Conservation (phyloP, 2,797 vertebrate genomes). For the Cyprinodon diabolis region DNA sequence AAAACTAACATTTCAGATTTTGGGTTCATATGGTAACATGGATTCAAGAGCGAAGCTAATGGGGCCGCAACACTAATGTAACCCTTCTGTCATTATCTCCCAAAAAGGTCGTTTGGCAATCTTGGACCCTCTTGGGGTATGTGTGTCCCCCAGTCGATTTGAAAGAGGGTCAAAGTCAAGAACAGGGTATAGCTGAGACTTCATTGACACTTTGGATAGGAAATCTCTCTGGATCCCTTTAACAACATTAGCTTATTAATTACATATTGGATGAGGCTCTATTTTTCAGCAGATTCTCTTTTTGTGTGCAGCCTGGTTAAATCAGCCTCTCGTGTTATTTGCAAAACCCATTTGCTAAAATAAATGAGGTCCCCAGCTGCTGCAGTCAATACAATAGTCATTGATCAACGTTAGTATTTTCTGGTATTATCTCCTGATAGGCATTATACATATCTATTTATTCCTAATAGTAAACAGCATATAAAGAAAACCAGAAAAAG, state of each 20-base stretch:
- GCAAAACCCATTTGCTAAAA: conserved; percentile 51
- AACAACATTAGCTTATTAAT: conserved; percentile 27
- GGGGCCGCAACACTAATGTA: conserved; percentile 27
- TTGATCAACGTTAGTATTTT: conserved; percentile 47
- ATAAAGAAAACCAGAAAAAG: conserved; percentile 8
- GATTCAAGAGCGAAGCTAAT: conserved; percentile 28
- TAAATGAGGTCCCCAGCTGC: conserved; percentile 62
- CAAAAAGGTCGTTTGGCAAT: conserved; percentile 40
- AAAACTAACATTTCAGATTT: conserved; percentile 20
- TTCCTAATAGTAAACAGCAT: conserved; percentile 33
- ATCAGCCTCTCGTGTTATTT: conserved; percentile 52
- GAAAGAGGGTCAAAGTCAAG: conserved; percentile 31
- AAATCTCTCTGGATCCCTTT: conserved; percentile 12
- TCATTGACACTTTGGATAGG: conserved; percentile 33
- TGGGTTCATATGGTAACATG: conserved; percentile 9
- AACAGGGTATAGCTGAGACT: conserved; percentile 9
- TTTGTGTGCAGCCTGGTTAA: conserved; percentile 29
- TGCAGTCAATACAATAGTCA: conserved; percentile 36
- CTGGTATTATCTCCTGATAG: conserved; percentile 36
- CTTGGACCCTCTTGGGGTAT: conserved; percentile 27
- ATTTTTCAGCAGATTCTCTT: conserved; percentile 10
- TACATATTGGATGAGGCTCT: conserved; percentile 36
- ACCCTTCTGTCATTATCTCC: conserved; percentile 8
- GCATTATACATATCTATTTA: conserved; percentile 44
- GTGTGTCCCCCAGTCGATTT: conserved; percentile 43